Evolutionary conservation across 2,113 vertebrate species (phyloP).

Genomic region (Plotosus lineatus): DNA sequence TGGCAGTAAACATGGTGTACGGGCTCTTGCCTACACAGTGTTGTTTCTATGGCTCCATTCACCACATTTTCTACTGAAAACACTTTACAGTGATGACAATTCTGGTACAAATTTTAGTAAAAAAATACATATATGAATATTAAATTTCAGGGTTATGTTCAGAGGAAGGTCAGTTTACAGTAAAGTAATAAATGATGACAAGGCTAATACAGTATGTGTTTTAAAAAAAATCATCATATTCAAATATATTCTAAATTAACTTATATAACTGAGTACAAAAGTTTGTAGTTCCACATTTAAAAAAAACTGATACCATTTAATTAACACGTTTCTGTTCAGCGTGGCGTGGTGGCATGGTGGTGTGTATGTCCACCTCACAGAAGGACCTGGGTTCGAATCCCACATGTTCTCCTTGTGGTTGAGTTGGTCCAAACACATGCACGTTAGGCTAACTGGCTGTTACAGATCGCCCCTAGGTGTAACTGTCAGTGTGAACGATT

Average conservation of each 20-base stretch:
- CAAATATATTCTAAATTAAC: neutral
- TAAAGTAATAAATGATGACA: neutral
- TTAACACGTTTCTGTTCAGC: too few species aligned
- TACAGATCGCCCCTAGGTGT: too few species aligned
- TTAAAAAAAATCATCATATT: neutral
- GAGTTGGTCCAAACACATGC: too few species aligned
- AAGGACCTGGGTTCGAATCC: too few species aligned
- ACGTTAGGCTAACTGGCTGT: too few species aligned
- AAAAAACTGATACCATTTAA: neutral
- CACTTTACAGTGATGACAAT: neutral
- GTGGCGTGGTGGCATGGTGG: too few species aligned
- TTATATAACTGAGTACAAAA: neutral
- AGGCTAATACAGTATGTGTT: neutral
- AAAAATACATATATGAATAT: neutral
- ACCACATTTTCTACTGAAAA: neutral
- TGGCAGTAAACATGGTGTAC: neutral
- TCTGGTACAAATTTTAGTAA: too few species aligned
- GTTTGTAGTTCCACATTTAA: neutral
- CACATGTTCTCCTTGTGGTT: too few species aligned
- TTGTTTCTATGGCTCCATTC: neutral
- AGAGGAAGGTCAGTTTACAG: neutral
- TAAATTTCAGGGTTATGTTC: neutral
- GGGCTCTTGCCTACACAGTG: neutral
- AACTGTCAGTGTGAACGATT: too few species aligned
- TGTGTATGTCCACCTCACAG: too few species aligned